Percentiles rank a stretch among this genome's conserved stretches.
These are phyloP conservation scores for Mellilla xanthometata DNA, from an alignment of 2,888 invertebrate genomes.

Conservation along the genomic window DNA sequence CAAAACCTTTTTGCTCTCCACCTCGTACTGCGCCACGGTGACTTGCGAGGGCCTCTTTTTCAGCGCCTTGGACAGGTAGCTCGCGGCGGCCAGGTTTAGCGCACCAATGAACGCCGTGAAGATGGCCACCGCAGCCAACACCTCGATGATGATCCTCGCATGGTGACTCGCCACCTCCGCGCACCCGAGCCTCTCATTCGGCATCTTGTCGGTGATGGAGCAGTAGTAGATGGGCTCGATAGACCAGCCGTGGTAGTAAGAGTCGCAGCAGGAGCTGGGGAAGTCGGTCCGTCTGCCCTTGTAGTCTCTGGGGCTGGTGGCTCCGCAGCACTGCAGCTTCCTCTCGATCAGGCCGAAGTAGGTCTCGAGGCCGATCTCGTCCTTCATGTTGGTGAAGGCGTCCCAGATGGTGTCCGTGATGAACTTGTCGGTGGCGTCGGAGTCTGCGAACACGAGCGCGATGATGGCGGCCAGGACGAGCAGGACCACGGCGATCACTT, in stretches of 20 bases:
- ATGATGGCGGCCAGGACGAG: constrained; percentile 51
- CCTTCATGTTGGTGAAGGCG: constrained; percentile 58
- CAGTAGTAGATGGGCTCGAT: constrained; percentile 62
- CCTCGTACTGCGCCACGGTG: constrained; percentile 50
- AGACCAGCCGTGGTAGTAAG: constrained; percentile 64
- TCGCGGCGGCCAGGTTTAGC: constrained; percentile 48
- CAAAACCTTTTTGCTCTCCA: constrained; percentile 69
- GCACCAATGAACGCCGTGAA: constrained; percentile 59
- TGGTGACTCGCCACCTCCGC: constrained; percentile 63
- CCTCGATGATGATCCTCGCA: constrained; percentile 57
- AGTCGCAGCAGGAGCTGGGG: constrained; percentile 70
- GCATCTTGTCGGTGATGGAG: constrained; percentile 66
- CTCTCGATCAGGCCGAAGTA: constrained; percentile 61
- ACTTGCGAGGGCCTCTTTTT: constrained; percentile 44
- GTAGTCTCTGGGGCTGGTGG: constrained; percentile 67
- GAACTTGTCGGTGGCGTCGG: constrained; percentile 58
- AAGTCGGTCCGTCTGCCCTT: constrained; percentile 63
- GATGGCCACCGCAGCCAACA: constrained; percentile 52
- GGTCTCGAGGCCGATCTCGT: constrained; percentile 44
- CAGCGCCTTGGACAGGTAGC: constrained; percentile 48
- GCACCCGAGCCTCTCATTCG: constrained; percentile 71
- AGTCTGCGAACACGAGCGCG: constrained; percentile 61
- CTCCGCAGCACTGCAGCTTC: constrained; percentile 70
- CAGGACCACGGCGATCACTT: constrained; percentile 47
- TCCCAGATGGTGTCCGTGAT: constrained; percentile 71